These are phyloP conservation scores for Hapalemur alaotrensis DNA, from an alignment of 2,797 vertebrate genomes.

Conservation along the genomic window DNA sequence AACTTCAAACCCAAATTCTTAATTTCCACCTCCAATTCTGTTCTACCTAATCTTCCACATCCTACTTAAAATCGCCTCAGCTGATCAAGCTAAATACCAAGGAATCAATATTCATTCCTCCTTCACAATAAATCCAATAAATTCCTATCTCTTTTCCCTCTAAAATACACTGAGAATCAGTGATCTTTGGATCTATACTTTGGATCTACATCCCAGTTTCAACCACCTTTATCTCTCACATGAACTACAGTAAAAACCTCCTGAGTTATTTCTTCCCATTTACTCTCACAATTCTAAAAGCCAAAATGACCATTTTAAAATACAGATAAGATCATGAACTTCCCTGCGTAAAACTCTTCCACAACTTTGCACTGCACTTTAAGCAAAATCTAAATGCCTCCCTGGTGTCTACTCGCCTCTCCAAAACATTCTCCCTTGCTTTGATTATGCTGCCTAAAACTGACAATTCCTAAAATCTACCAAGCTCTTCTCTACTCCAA, in stretches of 20 bases:
- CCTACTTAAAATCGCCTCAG: not conserved
- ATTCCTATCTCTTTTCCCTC: not conserved
- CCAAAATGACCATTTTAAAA: slow-evolving; percentile 28
- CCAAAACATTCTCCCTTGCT: not conserved
- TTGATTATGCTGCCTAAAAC: not conserved
- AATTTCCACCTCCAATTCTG: not conserved
- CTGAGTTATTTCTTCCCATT: not conserved
- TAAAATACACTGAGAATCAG: not conserved
- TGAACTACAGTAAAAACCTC: not conserved
- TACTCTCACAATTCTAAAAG: not conserved
- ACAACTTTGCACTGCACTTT: not conserved
- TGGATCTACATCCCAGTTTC: not conserved
- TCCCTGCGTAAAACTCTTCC: not conserved
- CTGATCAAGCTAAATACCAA: not conserved
- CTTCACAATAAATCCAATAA: not conserved
- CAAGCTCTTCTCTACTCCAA: not conserved
- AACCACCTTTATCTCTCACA: not conserved
- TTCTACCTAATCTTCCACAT: not conserved
- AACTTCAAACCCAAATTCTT: not conserved
- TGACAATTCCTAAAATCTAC: not conserved
- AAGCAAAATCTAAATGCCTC: not conserved
- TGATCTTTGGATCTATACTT: not conserved
- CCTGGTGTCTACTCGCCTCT: not conserved
- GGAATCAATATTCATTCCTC: not conserved
- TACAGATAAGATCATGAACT: not conserved